phyloP scores from a whole-genome alignment of 2,113 vertebrate species.

The Mus spicilegus region DNA sequence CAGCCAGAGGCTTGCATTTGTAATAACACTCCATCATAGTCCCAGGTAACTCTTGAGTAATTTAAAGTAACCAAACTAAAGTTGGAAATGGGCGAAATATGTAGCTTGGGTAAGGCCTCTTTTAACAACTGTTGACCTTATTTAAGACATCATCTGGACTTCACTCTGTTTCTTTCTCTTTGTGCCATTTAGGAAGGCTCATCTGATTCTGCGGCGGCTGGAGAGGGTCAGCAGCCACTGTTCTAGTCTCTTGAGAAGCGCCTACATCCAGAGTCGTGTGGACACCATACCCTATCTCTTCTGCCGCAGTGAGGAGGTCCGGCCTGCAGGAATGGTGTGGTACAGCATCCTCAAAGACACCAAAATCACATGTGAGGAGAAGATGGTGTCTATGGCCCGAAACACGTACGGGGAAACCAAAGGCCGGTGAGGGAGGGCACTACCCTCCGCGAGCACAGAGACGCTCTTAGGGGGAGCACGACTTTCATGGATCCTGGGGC shows the following conservation, averaged over 20 bases:
- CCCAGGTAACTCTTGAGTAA: neutral
- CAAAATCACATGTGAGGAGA: constrained; percentile 94
- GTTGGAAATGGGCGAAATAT: neutral
- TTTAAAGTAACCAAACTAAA: neutral
- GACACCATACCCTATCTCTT: constrained; percentile 95
- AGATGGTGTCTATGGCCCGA: constrained; percentile 96
- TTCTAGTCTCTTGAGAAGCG: constrained; percentile 91
- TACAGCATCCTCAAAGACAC: constrained; percentile 95
- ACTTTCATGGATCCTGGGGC: constrained; percentile 78
- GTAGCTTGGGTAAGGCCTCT: neutral
- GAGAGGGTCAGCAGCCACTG: constrained; percentile 96
- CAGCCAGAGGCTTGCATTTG: neutral
- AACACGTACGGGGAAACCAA: constrained; percentile 98
- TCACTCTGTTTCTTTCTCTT: fast-evolving
- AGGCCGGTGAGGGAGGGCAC: constrained; percentile 92
- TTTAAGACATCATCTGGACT: neutral
- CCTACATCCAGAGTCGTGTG: constrained; percentile 96
- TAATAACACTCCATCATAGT: neutral
- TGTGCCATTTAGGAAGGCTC: constrained; percentile 92
- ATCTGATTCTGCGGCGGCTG: constrained; percentile 94
- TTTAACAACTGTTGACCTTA: neutral
- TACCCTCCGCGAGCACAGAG: constrained; percentile 80
- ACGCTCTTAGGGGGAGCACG: constrained; percentile 76
- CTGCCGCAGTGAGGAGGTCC: constrained; percentile 94
- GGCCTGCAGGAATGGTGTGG: constrained; percentile 90